Evolutionary conservation across 2,888 invertebrate genomes (phyloP), one percentile per base, ranked within the genome.

Genomic region (Catocala sponsa): DNA sequence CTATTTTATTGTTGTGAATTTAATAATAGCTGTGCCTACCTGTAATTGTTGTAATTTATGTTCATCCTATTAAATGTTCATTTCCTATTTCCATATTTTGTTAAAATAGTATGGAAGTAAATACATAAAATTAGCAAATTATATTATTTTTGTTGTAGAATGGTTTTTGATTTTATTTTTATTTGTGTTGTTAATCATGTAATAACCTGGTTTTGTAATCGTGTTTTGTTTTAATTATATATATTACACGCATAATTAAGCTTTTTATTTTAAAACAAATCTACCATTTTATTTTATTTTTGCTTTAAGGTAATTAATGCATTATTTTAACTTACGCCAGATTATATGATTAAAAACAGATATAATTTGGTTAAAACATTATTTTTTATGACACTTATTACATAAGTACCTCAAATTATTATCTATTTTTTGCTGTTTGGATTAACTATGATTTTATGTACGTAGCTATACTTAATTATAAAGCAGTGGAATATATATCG

Each of bases 221-320:
- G 47, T 43, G 55, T 72, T 76, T 76, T 76, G 63, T 71, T 57
- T 68, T 63, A 76, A 76, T 76, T 76, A 76, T 69, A 76, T 68
- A 58, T 65, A 57, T 76, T 63, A 60, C 44, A 63, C 60, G 62
- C 56, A 59, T 58, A 62, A 42, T 48, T 49, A 67, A 61, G 71
- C 74, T 76, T 76, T 76, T 76, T 76, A 76, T 76, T 76, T 70
- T 25, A 10, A 13, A 60, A 42, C 32, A 42, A 12, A 4, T 48
- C 46, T 15, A 46, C 51, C 46, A 51, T 50, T 25, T 25, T 25
- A 25, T 25, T 25, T 2, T 25, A 25, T 25, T 25, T 25, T 25
- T 25, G 25, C 25, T 25, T 25, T 25, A 25, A 25, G 25, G 25
- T 25, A 25, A 25, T 25, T 25, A 25, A 25, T 25, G 25, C 25